Conservation (phyloP, 1,140 invertebrate genomes). For the Bombus waltoni region DNA sequence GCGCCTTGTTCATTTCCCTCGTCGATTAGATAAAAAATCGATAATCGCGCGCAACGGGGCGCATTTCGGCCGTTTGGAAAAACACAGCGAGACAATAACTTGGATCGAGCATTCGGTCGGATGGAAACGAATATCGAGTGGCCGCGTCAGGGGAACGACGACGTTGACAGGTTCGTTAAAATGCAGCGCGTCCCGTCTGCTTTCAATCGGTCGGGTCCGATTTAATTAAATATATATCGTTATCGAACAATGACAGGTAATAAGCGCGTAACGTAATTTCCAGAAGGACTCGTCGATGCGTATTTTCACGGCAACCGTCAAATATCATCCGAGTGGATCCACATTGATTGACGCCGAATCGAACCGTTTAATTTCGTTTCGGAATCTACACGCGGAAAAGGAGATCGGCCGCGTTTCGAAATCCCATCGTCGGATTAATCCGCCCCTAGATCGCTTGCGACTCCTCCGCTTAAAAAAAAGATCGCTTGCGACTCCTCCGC, state of each 20-base stretch:
- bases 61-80: background rate
- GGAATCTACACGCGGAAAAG: background rate
- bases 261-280: conserved; percentile 39
- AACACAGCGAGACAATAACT: conserved; percentile 26
- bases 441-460: background rate
- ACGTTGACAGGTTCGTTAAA: conserved; percentile 57
- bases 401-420: background rate
- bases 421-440: background rate
- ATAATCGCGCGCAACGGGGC: background rate
- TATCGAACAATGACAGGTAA: conserved; percentile 51
- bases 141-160: conserved; percentile 25
- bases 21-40: background rate
- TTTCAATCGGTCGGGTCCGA: conserved; percentile 11
- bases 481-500: too few relatives aligned
- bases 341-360: conserved; percentile 6
- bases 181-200: conserved; percentile 33
- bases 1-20: background rate
- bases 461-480: too few relatives aligned
- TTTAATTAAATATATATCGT: conserved; percentile 62
- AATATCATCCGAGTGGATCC: conserved; percentile 18
- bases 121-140: conserved; percentile 28
- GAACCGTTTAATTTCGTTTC: conserved; percentile 24
- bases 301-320: conserved; percentile 45
- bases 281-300: conserved; percentile 47
- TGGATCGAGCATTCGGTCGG: conserved; percentile 31